phyloP scores from a whole-genome alignment of 2,797 vertebrate species.

The Cheirogaleus major region DNA sequence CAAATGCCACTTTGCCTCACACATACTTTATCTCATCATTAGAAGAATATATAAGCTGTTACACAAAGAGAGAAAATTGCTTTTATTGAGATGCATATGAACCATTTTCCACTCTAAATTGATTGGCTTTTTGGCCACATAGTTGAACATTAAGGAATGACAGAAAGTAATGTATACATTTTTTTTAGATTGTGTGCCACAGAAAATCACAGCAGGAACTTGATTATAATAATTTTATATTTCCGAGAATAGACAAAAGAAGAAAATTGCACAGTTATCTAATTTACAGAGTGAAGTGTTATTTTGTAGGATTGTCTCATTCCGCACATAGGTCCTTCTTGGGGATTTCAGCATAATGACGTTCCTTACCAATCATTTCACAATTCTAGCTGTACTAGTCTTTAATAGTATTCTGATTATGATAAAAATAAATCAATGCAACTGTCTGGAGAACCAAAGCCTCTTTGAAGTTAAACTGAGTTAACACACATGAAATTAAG shows the following conservation, averaged over 20 bases:
- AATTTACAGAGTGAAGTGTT: not conserved
- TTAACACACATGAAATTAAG: not conserved
- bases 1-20: not conserved
- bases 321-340: slow-evolving; percentile 8
- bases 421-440: slow-evolving; percentile 14
- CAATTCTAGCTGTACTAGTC: not conserved
- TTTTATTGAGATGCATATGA: not conserved
- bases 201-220: not conserved
- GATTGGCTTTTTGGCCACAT: not conserved
- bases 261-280: slow-evolving; percentile 47
- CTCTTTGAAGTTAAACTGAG: not conserved
- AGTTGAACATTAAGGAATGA: not conserved
- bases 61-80: not conserved
- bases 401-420: slow-evolving; percentile 31
- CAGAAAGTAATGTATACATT: not conserved
- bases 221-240: slow-evolving; percentile 25
- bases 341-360: slow-evolving; percentile 6
- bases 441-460: not conserved
- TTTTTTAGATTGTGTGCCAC: slow-evolving; percentile 11
- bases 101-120: not conserved
- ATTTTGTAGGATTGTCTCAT: not conserved
- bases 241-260: slow-evolving; percentile 34
- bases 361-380: slow-evolving; percentile 35
- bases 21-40: not conserved
- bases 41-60: not conserved